phyloP scores from a whole-genome alignment of 2,888 invertebrate genomes.

The Diachrysia chrysitis region DNA sequence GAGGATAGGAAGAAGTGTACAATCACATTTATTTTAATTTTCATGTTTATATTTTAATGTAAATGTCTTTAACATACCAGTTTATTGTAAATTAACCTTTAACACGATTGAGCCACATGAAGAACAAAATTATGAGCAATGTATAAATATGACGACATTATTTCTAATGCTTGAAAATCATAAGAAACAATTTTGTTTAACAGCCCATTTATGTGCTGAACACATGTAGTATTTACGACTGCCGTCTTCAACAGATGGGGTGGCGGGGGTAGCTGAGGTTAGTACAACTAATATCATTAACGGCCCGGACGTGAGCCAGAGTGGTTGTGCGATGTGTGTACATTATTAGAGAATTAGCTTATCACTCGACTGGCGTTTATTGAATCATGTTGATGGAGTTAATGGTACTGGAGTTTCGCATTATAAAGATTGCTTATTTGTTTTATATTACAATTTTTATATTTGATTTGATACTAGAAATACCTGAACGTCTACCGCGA shows the following conservation, averaged over 20 bases:
- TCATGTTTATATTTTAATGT: too few species aligned
- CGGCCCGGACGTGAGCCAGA: constrained; percentile 17
- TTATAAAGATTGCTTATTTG: background rate
- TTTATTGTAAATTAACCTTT: background rate
- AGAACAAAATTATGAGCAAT: too few species aligned
- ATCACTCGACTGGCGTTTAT: constrained; percentile 38
- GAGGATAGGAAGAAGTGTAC: too few species aligned
- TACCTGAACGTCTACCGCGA: too few species aligned
- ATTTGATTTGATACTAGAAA: too few species aligned
- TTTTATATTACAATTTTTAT: too few species aligned
- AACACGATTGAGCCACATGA: background rate
- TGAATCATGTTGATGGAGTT: constrained; percentile 21
- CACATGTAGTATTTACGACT: constrained; percentile 14
- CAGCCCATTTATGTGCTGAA: background rate
- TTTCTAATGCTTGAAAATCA: background rate
- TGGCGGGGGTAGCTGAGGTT: constrained; percentile 11
- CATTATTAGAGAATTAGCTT: constrained; percentile 29
- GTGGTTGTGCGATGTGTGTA: constrained; percentile 23
- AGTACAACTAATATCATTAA: constrained; percentile 36
- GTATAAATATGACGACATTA: background rate
- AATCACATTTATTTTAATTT: too few species aligned
- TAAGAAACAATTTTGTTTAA: background rate
- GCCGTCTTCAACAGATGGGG: background rate
- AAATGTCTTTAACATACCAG: too few species aligned
- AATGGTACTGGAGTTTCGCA: background rate